phyloP scores from a whole-genome alignment of 2,888 invertebrate species.

The Protonemura montana region DNA sequence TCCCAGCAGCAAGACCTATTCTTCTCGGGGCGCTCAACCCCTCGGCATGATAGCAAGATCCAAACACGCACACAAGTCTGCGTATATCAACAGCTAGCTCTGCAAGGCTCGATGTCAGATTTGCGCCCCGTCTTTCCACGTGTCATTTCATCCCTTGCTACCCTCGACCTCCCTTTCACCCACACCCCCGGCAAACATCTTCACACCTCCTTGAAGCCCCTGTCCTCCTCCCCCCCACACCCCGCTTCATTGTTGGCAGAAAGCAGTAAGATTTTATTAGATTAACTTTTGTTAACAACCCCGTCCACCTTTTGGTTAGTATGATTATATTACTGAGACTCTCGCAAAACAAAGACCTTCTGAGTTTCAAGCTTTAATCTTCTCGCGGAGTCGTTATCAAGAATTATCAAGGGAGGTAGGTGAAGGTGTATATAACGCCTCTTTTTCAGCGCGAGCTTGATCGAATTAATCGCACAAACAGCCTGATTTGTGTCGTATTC shows the following conservation, averaged over 20 bases:
- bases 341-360: slow-evolving; percentile 31
- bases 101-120: slow-evolving; percentile 40
- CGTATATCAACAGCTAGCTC: not conserved
- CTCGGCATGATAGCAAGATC: not conserved
- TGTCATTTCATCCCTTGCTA: slow-evolving; percentile 43
- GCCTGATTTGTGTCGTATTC: not conserved
- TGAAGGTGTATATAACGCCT: not conserved
- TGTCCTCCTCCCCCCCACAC: slow-evolving; percentile 13
- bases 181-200: slow-evolving; percentile 25
- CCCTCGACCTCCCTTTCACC: slow-evolving; percentile 35
- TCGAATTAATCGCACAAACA: not conserved
- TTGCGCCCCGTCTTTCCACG: slow-evolving; percentile 45
- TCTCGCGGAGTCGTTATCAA: not conserved
- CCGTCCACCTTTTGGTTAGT: slow-evolving; percentile 40
- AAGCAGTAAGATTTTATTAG: slow-evolving; percentile 44
- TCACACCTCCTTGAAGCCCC: not conserved
- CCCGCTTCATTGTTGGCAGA: slow-evolving; percentile 39
- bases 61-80: not conserved
- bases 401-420: not conserved
- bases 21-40: not conserved
- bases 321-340: slow-evolving; percentile 33
- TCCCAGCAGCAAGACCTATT: not conserved
- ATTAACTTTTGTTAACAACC: slow-evolving; percentile 44
- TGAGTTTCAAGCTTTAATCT: not conserved
- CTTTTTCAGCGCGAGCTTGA: not conserved